phyloP scores from a whole-genome alignment of 2,797 vertebrate genomes.

The Semaprochilodus insignis region DNA sequence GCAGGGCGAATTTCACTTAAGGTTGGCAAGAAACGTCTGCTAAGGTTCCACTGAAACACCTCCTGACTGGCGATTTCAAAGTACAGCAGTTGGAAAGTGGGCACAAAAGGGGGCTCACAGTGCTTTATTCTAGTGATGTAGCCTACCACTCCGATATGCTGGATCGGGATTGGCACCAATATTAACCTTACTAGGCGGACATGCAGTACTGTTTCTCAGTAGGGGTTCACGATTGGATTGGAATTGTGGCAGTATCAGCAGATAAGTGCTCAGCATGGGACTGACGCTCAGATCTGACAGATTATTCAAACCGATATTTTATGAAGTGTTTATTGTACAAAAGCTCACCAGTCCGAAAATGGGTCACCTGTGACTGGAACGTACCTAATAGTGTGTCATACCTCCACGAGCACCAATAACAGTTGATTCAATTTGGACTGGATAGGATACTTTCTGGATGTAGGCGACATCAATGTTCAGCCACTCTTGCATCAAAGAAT shows the following conservation, averaged over 20 bases:
- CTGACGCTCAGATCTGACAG: too few relatives aligned
- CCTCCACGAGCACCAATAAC: too few relatives aligned
- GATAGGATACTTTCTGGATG: too few relatives aligned
- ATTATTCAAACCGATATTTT: background rate
- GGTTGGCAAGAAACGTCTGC: background rate
- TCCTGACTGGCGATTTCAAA: background rate
- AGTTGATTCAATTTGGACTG: too few relatives aligned
- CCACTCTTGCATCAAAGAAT: too few relatives aligned
- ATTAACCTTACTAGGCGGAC: background rate
- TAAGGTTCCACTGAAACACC: background rate
- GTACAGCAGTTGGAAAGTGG: background rate
- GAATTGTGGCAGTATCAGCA: background rate
- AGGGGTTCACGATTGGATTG: background rate
- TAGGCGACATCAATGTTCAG: too few relatives aligned
- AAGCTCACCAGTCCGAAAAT: too few relatives aligned
- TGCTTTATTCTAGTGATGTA: background rate
- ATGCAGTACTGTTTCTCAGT: background rate
- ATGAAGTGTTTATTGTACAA: background rate
- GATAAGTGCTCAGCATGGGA: too few relatives aligned
- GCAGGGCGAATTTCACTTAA: conserved; percentile 5
- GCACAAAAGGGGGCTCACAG: background rate
- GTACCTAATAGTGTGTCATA: too few relatives aligned
- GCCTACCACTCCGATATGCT: background rate
- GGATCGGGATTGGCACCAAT: background rate
- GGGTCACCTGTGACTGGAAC: too few relatives aligned